A percentile compares a stretch with the other conserved stretches of the same genome.
These are phyloP conservation scores for Chionodraco myersi DNA, from an alignment of 2,113 vertebrate genomes.

Conservation along the genomic window DNA sequence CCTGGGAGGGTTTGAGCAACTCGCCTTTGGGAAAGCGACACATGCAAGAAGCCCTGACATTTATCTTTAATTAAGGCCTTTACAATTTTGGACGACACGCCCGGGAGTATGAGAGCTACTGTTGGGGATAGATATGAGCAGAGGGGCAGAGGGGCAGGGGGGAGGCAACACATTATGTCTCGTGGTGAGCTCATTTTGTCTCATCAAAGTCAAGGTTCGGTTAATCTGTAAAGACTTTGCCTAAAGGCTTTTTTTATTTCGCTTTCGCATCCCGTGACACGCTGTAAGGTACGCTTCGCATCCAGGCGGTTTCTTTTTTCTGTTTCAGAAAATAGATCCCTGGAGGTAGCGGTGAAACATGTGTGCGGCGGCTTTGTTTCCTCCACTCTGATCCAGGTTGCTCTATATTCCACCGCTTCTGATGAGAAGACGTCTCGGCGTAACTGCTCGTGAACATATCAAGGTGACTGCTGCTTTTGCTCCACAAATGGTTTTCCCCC, in stretches of 20 bases:
- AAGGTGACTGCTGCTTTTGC: constrained; percentile 3
- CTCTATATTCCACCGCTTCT: not conserved
- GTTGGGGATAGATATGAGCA: constrained; percentile 56
- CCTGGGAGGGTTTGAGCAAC: constrained; percentile 61
- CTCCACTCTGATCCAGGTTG: not conserved
- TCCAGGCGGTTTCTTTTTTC: not conserved
- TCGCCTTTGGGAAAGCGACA: constrained; percentile 65
- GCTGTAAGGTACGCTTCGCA: constrained; percentile 15
- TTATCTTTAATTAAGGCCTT: constrained; percentile 84
- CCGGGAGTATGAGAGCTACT: constrained; percentile 52
- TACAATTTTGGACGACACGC: constrained; percentile 65
- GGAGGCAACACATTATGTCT: constrained; percentile 33
- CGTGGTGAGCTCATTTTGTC: constrained; percentile 62
- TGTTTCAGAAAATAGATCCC: constrained; percentile 12
- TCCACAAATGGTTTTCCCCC: not conserved
- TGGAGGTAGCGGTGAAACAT: not conserved
- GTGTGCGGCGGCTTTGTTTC: not conserved
- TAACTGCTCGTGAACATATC: constrained; percentile 18
- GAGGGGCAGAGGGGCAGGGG: not conserved
- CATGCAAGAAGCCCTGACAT: constrained; percentile 71
- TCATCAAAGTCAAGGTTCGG: constrained; percentile 63
- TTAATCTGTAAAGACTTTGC: constrained; percentile 38
- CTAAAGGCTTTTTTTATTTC: constrained; percentile 8
- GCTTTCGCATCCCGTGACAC: constrained; percentile 35
- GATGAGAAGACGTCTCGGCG: constrained; percentile 1